Conservation (phyloP, 2,888 invertebrate genomes). For the Drosophila fulvimacula region DNA sequence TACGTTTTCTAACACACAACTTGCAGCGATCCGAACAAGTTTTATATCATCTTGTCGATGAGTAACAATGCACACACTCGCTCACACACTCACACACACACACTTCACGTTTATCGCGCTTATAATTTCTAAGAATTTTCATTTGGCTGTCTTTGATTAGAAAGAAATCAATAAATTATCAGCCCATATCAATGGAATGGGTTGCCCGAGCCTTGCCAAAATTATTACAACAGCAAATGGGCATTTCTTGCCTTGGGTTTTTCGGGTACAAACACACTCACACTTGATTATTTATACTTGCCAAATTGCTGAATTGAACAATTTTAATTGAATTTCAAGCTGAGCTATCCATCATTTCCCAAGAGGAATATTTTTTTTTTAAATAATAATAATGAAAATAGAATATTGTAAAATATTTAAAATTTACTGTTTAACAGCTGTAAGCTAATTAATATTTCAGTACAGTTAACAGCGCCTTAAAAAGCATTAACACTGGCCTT, state of each 20-base stretch:
- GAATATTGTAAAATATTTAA: too few relatives aligned
- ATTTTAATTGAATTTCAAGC: constrained; percentile 56
- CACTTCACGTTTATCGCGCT: constrained; percentile 36
- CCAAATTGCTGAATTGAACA: constrained; percentile 52
- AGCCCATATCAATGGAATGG: constrained; percentile 61
- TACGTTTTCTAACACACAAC: constrained; percentile 40
- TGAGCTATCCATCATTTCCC: constrained; percentile 31
- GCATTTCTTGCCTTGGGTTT: constrained; percentile 38
- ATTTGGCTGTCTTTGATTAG: constrained; percentile 58
- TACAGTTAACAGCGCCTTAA: too few relatives aligned
- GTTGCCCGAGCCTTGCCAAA: constrained; percentile 19
- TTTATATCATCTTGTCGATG: constrained; percentile 59
- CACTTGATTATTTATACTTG: not conserved
- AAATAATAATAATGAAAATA: too few relatives aligned
- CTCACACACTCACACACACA: constrained; percentile 7
- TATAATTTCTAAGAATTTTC: constrained; percentile 63
- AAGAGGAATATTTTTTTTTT: too few relatives aligned
- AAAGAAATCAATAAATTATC: constrained; percentile 73
- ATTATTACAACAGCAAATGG: constrained; percentile 34
- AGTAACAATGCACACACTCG: constrained; percentile 29
- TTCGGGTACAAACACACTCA: not conserved
- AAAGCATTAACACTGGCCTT: too few relatives aligned
- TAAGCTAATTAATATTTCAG: not conserved
- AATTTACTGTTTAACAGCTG: constrained; percentile 8
- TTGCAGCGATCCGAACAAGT: constrained; percentile 53